Evolutionary conservation across 2,888 invertebrate species (phyloP), one percentile per base, ranked within the genome.

Genomic region (Digitonthophagus gazella): DNA sequence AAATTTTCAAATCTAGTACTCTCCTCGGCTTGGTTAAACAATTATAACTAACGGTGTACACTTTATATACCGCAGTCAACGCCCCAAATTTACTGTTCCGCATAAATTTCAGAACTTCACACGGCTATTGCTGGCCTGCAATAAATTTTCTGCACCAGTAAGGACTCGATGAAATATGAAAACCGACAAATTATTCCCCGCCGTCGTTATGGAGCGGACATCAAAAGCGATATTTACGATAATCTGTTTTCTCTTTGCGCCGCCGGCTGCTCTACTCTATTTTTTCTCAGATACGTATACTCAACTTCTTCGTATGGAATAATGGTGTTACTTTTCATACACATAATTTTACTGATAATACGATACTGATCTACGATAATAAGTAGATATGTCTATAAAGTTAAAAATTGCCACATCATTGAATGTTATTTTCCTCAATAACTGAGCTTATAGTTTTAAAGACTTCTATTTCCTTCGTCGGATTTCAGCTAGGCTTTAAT

Each of bases 191-290:
- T 61, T 61, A 61, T 18, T 20, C 20, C 61, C 20, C 18, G 3
- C n/a, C 20, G 19, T 20, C 18, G 61, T 61, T 61, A 61, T 61
- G 20, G 20, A 18, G 61, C 18, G 28, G 18, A 61, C 61, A 19
- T 61, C 61, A 61, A 61, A 61, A 61, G 61, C 61, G 18, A 18
- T 61, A 61, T 61, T 61, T 61, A 61, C 61, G 61, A 61, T 61
- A 61, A 61, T 61, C 18, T 61, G 61, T 20, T 61, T 61, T 61
- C 61, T 19, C 19, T 20, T 18, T 18, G 18, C 19, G 1, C 57
- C 16, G 16, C 61, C 18, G 19, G 19, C 8, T n/a, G 18, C n/a
- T 20, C 16, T 61, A 44, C 28, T 44, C 28, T 44, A 44, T 44
- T 44, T 44, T 6, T 44, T 4, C 22, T 22, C 6, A 22, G 22